Evolutionary conservation across 2,888 invertebrate genomes (phyloP).

Genomic region (Trichogramma evanescens): DNA sequence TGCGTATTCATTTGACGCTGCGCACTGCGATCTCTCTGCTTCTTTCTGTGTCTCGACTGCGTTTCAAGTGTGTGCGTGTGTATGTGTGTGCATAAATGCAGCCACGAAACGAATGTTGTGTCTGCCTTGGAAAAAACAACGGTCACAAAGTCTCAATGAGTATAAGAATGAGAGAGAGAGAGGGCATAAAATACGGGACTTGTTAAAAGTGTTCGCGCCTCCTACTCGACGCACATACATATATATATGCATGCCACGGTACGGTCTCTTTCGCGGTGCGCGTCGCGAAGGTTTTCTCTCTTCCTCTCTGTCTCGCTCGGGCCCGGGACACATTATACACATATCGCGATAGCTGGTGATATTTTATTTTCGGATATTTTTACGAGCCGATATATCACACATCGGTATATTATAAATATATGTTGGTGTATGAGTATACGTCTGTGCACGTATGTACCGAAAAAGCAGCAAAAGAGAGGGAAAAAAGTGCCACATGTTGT

Average conservation of each 20-base stretch:
- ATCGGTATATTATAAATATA: constrained; percentile 30
- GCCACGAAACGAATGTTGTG: too few species aligned
- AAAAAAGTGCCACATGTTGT: constrained; percentile 8
- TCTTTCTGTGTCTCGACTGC: too few species aligned
- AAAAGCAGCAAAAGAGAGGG: constrained; percentile 6
- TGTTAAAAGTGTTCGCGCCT: constrained; percentile 48
- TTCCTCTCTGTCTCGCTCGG: constrained; percentile 10
- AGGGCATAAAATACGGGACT: constrained; percentile 42
- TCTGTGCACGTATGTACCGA: constrained; percentile 25
- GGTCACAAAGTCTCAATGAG: constrained; percentile 13
- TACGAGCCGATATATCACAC: constrained; percentile 48
- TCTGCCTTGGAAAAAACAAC: constrained; percentile 24
- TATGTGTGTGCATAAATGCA: too few species aligned
- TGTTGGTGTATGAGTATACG: too few species aligned
- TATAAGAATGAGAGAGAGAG: too few species aligned
- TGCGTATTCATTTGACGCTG: too few species aligned
- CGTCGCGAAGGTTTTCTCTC: constrained; percentile 16
- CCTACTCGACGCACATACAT: not conserved
- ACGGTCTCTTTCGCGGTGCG: constrained; percentile 18
- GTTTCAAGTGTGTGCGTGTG: too few species aligned
- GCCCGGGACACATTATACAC: constrained; percentile 21
- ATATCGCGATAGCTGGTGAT: constrained; percentile 37
- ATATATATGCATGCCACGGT: constrained; percentile 9
- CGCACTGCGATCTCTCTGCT: too few species aligned
- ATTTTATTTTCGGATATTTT: constrained; percentile 47